Base-by-base conservation (phyloP, 2,113 vertebrate species). In the Corythaixoides concolor region DNA sequence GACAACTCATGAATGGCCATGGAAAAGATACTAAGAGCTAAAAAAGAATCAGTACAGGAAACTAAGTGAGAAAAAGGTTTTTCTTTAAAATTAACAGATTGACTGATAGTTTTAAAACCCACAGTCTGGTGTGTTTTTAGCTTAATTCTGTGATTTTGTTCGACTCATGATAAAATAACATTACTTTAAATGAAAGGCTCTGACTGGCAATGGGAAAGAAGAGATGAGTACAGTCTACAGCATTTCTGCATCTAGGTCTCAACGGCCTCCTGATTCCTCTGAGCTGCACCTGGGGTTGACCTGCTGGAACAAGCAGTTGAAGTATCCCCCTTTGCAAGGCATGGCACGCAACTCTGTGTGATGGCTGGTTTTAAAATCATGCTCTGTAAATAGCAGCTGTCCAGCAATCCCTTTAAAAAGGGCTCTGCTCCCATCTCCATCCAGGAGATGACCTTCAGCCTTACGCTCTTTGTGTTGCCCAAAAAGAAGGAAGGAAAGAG, bases 51-150 rank as follows among this genome's bases (percentile, higher is more conserved):
- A 62, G 27, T 32, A 73, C 6, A 76, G 49, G 20, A 94, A 94
- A 96, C 19, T 4, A 79, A 93, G 27, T 15, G 30, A 82, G 56
- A 58, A 79, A 85, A 89, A 76, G 9, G 10, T 8, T 88, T 85
- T 47, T 74, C 35, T 93, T 93, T 69, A 73, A 74, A 93, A 96
- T 73, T 82, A 85, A 63, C n/a, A 78, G 58, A 87, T 60, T 50
- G 35, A 66, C 16, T 52, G 67, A 70, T 69, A 90, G 30, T 43
- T 90, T 78, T 74, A 74, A 95, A 95, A 69, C 30, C 32, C n/a
- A 73, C 41, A 84, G 68, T 43, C 73, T 88, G 32, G 22, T 62
- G 15, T 55, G 26, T 2, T 91, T 94, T 91, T 92, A 90, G 67
- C 85, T 80, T 86, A 83, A 83, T 76, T 85, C 45, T 76, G 55